Evolutionary conservation across 2,797 vertebrate species (phyloP).

Genomic region (Sparidentex hasta): DNA sequence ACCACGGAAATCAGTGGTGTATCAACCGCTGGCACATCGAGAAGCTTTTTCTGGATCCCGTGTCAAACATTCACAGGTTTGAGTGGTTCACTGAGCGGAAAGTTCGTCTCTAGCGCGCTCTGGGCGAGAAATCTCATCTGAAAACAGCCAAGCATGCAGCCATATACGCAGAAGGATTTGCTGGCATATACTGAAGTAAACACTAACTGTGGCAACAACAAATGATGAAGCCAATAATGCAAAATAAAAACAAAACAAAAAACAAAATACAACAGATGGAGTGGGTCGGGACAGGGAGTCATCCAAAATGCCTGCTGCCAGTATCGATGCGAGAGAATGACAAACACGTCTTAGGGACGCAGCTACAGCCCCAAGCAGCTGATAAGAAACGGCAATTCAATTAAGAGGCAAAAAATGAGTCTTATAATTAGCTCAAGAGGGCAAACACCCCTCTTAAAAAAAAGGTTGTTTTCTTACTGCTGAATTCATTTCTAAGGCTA

Average conservation of each 20-base stretch:
- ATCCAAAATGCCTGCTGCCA: background rate
- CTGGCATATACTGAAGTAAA: background rate
- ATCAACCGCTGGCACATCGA: background rate
- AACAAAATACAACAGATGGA: background rate
- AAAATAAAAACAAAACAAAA: background rate
- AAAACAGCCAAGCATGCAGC: background rate
- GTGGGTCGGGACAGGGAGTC: background rate
- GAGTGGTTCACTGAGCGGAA: background rate
- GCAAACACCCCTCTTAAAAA: background rate
- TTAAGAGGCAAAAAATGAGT: background rate
- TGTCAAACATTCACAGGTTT: constrained; percentile 2
- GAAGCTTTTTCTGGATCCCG: background rate
- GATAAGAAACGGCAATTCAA: background rate
- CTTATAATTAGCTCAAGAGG: background rate
- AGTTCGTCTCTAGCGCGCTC: background rate
- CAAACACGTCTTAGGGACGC: background rate
- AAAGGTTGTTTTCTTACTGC: background rate
- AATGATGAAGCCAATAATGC: background rate
- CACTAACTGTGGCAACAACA: background rate
- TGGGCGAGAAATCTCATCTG: background rate
- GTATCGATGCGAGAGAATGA: background rate
- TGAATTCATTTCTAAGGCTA: background rate
- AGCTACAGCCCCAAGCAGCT: background rate
- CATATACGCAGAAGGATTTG: background rate
- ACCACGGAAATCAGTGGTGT: background rate